A percentile compares a stretch with the other conserved stretches of the same genome.
These are phyloP conservation scores for Nomada lathburiana DNA, from an alignment of 2,888 invertebrate species.

Conservation along the genomic window DNA sequence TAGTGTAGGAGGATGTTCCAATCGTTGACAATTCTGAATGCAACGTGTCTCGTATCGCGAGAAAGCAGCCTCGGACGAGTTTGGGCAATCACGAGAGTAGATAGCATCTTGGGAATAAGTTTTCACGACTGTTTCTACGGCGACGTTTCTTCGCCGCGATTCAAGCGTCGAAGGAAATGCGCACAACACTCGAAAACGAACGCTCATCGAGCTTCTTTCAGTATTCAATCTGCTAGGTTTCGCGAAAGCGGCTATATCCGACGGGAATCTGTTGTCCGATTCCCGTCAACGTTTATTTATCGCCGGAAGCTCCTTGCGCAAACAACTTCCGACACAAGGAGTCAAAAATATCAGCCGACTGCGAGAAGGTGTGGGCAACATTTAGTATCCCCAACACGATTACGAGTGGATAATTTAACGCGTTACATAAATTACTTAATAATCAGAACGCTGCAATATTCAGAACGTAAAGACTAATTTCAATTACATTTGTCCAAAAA, in stretches of 20 bases:
- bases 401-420: not conserved
- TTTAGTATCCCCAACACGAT: not conserved
- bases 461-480: too few relatives aligned
- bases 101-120: conserved; percentile 40
- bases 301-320: not conserved
- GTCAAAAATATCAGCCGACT: not conserved
- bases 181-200: conserved; percentile 38
- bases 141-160: conserved; percentile 24
- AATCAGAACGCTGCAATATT: too few relatives aligned
- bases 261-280: conserved; percentile 29
- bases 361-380: not conserved
- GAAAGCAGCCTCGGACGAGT: conserved; percentile 3
- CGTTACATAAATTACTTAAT: too few relatives aligned
- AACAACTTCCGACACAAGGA: not conserved
- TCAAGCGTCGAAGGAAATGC: conserved; percentile 27
- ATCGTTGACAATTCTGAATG: not conserved
- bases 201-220: conserved; percentile 18
- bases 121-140: conserved; percentile 4
- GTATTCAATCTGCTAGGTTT: conserved; percentile 11
- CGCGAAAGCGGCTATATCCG: conserved; percentile 15
- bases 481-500: too few relatives aligned
- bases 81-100: conserved; percentile 25
- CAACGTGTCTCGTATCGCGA: not conserved
- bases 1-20: not conserved
- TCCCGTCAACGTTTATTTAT: conserved; percentile 38